phyloP scores from a whole-genome alignment of 2,113 vertebrate species.

The Burhinus bistriatus region DNA sequence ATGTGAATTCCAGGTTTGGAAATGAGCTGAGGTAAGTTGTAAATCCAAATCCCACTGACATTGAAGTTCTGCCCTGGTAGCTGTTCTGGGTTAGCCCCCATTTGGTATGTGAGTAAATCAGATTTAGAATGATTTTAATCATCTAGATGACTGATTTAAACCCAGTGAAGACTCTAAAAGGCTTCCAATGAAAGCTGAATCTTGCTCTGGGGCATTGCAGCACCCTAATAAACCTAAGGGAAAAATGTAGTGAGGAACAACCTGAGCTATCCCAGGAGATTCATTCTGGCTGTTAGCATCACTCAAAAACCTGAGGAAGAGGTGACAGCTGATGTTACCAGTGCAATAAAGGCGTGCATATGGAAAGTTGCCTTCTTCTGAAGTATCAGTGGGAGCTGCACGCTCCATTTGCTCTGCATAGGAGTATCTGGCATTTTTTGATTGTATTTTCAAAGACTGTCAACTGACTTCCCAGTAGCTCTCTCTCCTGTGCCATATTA shows the following conservation, averaged over 20 bases:
- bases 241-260: neutral
- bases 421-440: neutral
- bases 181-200: neutral
- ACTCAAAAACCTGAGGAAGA: neutral
- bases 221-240: neutral
- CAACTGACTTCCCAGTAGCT: neutral
- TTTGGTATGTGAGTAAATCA: neutral
- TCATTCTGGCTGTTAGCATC: neutral
- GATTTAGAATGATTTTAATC: neutral
- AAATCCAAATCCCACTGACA: neutral
- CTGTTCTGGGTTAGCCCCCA: neutral
- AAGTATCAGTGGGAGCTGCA: neutral
- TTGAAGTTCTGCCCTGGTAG: neutral
- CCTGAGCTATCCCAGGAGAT: neutral
- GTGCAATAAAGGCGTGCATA: accelerated
- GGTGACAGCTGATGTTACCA: neutral
- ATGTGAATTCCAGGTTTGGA: neutral
- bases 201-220: neutral
- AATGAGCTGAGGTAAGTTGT: neutral
- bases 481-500: accelerated
- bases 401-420: accelerated
- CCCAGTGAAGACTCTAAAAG: neutral
- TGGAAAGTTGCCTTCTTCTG: neutral
- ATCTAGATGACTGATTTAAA: neutral
- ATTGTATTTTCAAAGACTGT: neutral